These are phyloP conservation scores for Paelopatides confundens DNA, from an alignment of 53 echinoderm and acorn worm species.

Conservation along the genomic window DNA sequence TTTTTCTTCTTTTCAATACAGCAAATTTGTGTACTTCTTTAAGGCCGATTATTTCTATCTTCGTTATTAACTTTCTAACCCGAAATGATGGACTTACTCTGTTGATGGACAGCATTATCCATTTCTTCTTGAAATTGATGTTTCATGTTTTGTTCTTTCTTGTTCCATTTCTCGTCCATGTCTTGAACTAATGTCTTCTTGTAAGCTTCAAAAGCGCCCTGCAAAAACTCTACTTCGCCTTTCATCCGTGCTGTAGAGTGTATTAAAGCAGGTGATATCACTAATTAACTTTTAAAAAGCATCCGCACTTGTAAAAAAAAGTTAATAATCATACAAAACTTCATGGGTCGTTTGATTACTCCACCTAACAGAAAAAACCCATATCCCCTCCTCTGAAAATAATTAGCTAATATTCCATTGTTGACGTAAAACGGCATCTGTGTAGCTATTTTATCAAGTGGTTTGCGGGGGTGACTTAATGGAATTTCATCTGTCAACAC, in stretches of 20 bases:
- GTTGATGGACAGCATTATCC: conserved; percentile 87
- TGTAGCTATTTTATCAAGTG: too few relatives aligned
- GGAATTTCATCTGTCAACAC: too few relatives aligned
- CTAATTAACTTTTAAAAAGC: background rate
- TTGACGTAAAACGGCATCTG: too few relatives aligned
- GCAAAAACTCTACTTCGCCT: conserved; percentile 96
- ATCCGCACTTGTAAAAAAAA: background rate
- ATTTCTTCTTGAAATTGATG: conserved; percentile 91
- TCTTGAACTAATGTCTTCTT: conserved; percentile 96
- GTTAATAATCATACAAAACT: background rate
- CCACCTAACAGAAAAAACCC: too few relatives aligned
- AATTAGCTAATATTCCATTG: too few relatives aligned
- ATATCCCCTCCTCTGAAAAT: too few relatives aligned
- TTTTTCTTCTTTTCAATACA: too few relatives aligned
- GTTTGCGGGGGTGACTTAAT: too few relatives aligned
- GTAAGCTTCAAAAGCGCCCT: conserved; percentile 99
- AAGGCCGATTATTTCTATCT: too few relatives aligned
- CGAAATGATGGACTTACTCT: conserved; percentile 90
- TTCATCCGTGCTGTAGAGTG: conserved; percentile 86
- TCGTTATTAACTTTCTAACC: too few relatives aligned
- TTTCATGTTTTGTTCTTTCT: conserved; percentile 95
- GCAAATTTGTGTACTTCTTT: too few relatives aligned
- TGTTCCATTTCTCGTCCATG: conserved; percentile 99
- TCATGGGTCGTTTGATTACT: background rate
- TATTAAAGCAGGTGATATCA: background rate